phyloP scores from a whole-genome alignment of 2,888 invertebrate species.

The Elegia similella region DNA sequence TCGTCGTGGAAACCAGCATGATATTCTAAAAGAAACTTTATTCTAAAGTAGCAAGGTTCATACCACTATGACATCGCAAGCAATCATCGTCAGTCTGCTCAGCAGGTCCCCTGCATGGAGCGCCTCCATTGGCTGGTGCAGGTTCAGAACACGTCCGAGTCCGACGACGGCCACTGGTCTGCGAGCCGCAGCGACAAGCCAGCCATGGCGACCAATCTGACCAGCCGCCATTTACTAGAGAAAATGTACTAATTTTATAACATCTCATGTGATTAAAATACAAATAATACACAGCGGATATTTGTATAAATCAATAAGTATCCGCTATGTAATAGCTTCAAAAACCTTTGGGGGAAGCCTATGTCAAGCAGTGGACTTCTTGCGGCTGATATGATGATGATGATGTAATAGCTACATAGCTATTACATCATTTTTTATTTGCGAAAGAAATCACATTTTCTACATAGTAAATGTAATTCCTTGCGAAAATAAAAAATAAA shows the following conservation, averaged over 20 bases:
- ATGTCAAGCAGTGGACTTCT: too few relatives aligned
- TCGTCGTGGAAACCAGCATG: neutral
- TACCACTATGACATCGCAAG: slow-evolving; percentile 83
- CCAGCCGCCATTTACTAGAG: slow-evolving; percentile 96
- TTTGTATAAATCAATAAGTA: too few relatives aligned
- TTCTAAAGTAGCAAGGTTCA: neutral
- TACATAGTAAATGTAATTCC: too few relatives aligned
- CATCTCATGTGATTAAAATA: too few relatives aligned
- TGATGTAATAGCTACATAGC: too few relatives aligned
- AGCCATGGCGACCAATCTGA: slow-evolving; percentile 94
- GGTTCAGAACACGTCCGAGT: slow-evolving; percentile 93
- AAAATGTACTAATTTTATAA: neutral
- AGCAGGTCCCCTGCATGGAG: slow-evolving; percentile 89
- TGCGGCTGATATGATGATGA: too few relatives aligned
- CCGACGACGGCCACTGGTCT: slow-evolving; percentile 88
- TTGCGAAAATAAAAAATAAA: too few relatives aligned
- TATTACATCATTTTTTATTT: too few relatives aligned
- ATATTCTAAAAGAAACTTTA: neutral
- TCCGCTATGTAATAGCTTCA: too few relatives aligned
- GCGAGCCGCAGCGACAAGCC: slow-evolving; percentile 89
- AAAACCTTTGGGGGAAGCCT: too few relatives aligned
- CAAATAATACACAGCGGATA: neutral
- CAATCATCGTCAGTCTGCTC: slow-evolving; percentile 92
- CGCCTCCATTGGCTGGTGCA: slow-evolving; percentile 94
- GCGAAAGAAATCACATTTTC: too few relatives aligned